These are phyloP conservation scores for Apeltes quadracus DNA, from an alignment of 2,113 vertebrate species.

Conservation along the genomic window DNA sequence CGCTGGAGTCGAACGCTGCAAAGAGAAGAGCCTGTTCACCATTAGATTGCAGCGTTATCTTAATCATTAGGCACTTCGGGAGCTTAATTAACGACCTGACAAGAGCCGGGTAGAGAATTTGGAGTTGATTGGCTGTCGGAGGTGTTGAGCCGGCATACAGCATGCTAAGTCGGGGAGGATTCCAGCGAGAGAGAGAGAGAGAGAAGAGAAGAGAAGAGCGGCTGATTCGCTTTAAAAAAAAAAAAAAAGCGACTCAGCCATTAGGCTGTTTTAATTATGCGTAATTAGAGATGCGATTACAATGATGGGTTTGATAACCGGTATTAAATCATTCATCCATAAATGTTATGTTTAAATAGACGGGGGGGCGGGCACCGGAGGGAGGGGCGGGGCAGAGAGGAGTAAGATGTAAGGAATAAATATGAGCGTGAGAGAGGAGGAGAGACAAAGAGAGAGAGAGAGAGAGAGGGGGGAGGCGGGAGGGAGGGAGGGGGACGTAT, in stretches of 20 bases:
- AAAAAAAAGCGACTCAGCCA: constrained; percentile 82
- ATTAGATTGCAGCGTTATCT: constrained; percentile 78
- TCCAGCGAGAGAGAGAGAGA: constrained; percentile 64
- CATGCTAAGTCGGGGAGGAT: constrained; percentile 71
- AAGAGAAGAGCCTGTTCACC: constrained; percentile 76
- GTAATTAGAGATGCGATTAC: constrained; percentile 98
- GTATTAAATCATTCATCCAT: constrained; percentile 95
- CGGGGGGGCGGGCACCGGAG: constrained; percentile 8
- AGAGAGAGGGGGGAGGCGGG: neutral
- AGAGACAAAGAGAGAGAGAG: constrained; percentile 8
- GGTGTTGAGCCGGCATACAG: constrained; percentile 68
- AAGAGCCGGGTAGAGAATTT: constrained; percentile 76
- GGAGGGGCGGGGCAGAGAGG: constrained; percentile 1
- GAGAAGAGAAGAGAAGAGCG: constrained; percentile 65
- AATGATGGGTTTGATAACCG: constrained; percentile 95
- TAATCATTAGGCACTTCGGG: constrained; percentile 83
- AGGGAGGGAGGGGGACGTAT: neutral
- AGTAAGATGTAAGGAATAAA: constrained; percentile 47
- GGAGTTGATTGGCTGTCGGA: constrained; percentile 72
- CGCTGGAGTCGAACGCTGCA: constrained; percentile 81
- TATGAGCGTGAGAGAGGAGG: constrained; percentile 7
- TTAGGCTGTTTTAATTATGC: constrained; percentile 97
- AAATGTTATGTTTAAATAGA: constrained; percentile 94
- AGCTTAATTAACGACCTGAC: constrained; percentile 83
- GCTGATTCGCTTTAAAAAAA: constrained; percentile 80